Evolutionary conservation across 2,888 invertebrate genomes (phyloP).

Genomic region (Halictus quadricinctus): DNA sequence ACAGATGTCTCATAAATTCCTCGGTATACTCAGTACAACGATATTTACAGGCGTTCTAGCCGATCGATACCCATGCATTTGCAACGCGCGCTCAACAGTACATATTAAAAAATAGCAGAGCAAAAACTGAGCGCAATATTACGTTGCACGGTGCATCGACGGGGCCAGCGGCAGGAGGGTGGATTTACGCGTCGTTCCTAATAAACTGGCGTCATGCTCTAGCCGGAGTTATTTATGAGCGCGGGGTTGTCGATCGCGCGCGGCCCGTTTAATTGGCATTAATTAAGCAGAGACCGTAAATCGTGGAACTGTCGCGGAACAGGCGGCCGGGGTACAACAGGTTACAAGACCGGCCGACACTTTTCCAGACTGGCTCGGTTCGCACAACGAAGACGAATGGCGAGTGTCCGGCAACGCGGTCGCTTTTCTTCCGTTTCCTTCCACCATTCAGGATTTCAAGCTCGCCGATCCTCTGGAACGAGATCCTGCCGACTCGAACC

Average conservation of each 20-base stretch:
- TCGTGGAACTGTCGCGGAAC: constrained; percentile 35
- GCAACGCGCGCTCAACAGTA: not conserved
- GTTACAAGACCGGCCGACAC: constrained; percentile 37
- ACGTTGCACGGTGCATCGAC: constrained; percentile 5
- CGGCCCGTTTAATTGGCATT: constrained; percentile 52
- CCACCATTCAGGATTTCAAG: not conserved
- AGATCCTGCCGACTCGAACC: constrained; percentile 1
- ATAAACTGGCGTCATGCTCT: constrained; percentile 29
- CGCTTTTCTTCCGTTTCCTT: constrained; percentile 13
- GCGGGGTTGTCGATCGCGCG: constrained; percentile 31
- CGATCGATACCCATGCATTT: too few species aligned
- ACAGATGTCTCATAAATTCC: too few species aligned
- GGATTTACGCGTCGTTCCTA: constrained; percentile 31
- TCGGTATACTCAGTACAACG: too few species aligned
- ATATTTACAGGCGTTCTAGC: too few species aligned
- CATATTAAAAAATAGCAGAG: not conserved
- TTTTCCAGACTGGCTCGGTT: constrained; percentile 28
- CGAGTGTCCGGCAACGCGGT: not conserved
- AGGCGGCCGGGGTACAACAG: constrained; percentile 35
- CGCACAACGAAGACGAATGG: constrained; percentile 53
- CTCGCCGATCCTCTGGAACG: not conserved
- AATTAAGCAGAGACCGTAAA: constrained; percentile 61
- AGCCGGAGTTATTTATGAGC: constrained; percentile 50
- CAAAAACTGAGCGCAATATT: constrained; percentile 5
- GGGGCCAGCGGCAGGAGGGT: not conserved